Conservation (phyloP, 2,113 vertebrate genomes). For the Amphiprion ocellaris region DNA sequence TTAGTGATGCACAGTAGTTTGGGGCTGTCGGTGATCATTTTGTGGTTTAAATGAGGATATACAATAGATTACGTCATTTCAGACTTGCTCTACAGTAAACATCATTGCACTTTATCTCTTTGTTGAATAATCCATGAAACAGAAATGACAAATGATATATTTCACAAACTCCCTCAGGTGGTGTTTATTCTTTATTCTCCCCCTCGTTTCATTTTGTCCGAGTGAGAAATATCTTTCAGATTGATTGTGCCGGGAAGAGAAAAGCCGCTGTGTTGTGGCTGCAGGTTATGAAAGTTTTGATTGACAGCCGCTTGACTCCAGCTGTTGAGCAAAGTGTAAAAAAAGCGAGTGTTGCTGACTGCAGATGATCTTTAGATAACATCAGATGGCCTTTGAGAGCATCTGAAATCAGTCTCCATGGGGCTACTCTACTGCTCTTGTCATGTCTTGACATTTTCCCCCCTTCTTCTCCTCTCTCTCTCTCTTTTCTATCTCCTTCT, state of each 20-base stretch:
- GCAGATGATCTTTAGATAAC: conserved; percentile 81
- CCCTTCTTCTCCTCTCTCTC: neutral
- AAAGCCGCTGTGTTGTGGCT: conserved; percentile 31
- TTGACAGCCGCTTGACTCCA: conserved; percentile 71
- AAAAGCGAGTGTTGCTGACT: conserved; percentile 62
- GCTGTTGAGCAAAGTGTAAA: conserved; percentile 60
- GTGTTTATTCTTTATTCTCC: conserved; percentile 2
- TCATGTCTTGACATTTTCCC: conserved; percentile 64
- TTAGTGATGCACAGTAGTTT: too few species aligned
- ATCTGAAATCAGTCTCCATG: conserved; percentile 64
- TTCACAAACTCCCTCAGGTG: neutral
- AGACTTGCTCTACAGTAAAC: too few species aligned
- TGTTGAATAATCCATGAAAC: neutral
- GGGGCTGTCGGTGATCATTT: too few species aligned
- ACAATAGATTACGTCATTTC: too few species aligned
- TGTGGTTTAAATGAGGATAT: too few species aligned
- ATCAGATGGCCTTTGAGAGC: conserved; percentile 80
- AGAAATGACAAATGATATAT: neutral
- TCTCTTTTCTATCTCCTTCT: neutral
- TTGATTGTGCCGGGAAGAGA: conserved; percentile 37
- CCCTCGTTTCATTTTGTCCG: neutral
- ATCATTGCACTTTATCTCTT: too few species aligned
- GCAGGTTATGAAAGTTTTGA: conserved; percentile 64
- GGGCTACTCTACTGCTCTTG: conserved; percentile 68
- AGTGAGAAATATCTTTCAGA: conserved; percentile 15